Percentiles rank a stretch among this genome's conserved stretches.
These are phyloP conservation scores for Hemiscyllium ocellatum DNA, from an alignment of 2,113 vertebrate genomes.

Conservation along the genomic window DNA sequence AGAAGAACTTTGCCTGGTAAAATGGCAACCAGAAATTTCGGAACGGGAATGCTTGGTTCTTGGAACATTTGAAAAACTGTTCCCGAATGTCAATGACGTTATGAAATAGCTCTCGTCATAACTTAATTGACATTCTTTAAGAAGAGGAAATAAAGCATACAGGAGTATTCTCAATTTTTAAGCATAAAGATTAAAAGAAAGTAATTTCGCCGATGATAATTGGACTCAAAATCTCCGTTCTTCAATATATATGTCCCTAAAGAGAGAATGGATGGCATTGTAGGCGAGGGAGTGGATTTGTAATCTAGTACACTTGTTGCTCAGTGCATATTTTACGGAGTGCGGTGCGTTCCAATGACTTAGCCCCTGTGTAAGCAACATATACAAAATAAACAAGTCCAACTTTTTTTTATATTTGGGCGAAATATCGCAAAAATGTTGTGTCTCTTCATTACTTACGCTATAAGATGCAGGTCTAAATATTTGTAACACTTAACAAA, in stretches of 20 bases:
- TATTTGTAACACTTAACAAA: conserved; percentile 60
- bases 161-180: not conserved
- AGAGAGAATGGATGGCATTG: not conserved
- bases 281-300: not conserved
- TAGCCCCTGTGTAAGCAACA: no score
- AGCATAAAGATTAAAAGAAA: not conserved
- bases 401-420: not conserved
- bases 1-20: not conserved
- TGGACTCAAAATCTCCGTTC: not conserved
- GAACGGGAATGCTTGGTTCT: not conserved
- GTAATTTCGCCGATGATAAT: not conserved
- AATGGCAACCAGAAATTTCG: not conserved
- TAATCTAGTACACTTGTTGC: conserved; percentile 7
- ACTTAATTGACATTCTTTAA: not conserved
- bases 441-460: not conserved
- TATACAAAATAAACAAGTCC: not conserved
- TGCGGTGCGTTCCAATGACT: not conserved
- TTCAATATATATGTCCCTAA: not conserved
- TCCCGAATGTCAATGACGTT: not conserved
- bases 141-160: not conserved
- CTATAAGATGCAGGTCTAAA: conserved; percentile 60
- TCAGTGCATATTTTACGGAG: not conserved
- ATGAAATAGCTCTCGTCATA: not conserved
- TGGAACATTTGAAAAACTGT: no score
- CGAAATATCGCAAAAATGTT: not conserved